These are phyloP conservation scores for Caenorhabditis uteleia DNA, from an alignment of 2,888 invertebrate species.

Conservation along the genomic window DNA sequence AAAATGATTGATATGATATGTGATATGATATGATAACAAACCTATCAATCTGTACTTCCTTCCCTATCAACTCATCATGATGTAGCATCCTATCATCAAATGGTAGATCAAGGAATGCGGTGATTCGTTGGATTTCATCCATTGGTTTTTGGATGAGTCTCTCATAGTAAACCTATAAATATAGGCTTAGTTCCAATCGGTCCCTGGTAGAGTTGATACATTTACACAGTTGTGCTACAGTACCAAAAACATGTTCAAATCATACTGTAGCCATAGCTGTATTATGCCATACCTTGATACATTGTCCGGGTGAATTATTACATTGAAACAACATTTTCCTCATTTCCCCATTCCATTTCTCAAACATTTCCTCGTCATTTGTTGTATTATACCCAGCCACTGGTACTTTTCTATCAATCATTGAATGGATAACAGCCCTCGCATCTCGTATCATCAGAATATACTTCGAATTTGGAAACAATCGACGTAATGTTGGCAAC, in stretches of 20 bases:
- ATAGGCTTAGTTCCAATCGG: no score
- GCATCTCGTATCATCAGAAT: slow-evolving; percentile 83
- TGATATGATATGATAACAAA: slow-evolving; percentile 77
- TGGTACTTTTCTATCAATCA: slow-evolving; percentile 86
- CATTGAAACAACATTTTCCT: slow-evolving; percentile 92
- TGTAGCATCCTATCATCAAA: slow-evolving; percentile 81
- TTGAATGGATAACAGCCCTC: slow-evolving; percentile 94
- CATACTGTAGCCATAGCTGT: no score
- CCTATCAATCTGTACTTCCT: slow-evolving; percentile 73
- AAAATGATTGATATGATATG: slow-evolving; percentile 1
- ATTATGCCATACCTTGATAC: no score
- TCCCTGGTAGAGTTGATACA: slow-evolving; percentile 75
- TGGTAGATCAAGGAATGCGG: slow-evolving; percentile 85
- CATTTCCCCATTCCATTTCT: slow-evolving; percentile 82
- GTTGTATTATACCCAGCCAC: slow-evolving; percentile 85
- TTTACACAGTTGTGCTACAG: no score
- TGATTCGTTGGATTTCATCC: slow-evolving; percentile 84
- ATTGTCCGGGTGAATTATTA: slow-evolving; percentile 53
- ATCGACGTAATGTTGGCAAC: slow-evolving; percentile 87
- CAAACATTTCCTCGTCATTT: slow-evolving; percentile 79
- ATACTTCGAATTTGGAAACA: slow-evolving; percentile 96
- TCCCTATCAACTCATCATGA: slow-evolving; percentile 45
- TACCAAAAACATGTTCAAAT: not conserved
- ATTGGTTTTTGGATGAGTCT: slow-evolving; percentile 91
- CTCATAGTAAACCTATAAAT: slow-evolving; percentile 96